phyloP scores from a whole-genome alignment of 2,888 invertebrate genomes.

The Mimachlamys varia region DNA sequence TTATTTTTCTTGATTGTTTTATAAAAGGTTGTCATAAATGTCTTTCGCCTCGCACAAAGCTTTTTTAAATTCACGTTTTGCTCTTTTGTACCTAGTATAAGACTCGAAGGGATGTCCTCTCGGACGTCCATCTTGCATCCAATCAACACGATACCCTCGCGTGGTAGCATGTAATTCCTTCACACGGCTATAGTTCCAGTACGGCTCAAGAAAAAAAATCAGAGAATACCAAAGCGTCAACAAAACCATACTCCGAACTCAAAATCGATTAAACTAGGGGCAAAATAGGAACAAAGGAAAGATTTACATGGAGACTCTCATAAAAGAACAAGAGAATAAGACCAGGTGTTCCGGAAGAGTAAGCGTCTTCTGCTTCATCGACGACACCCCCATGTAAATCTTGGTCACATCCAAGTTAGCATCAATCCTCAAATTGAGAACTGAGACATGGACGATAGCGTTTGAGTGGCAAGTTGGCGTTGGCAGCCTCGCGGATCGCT shows the following conservation, averaged over 20 bases:
- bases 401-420: no score
- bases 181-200: neutral
- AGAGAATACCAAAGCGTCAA: no score
- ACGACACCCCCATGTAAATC: no score
- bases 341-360: no score
- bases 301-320: no score
- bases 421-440: no score
- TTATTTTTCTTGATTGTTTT: no score
- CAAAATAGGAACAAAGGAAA: no score
- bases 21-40: neutral
- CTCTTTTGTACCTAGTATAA: constrained; percentile 41
- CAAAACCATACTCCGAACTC: no score
- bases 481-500: neutral
- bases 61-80: constrained; percentile 43
- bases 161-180: neutral
- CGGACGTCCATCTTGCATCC: constrained; percentile 46
- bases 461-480: neutral
- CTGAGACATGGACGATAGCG: neutral
- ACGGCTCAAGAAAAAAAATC: constrained; percentile 32
- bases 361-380: no score
- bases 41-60: constrained; percentile 6
- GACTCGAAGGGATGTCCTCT: constrained; percentile 36
- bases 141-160: neutral
- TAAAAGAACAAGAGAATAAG: no score
- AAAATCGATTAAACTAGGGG: no score